Base-by-base conservation (phyloP, 2,113 vertebrate genomes). In the Aleadryas rufinucha region DNA sequence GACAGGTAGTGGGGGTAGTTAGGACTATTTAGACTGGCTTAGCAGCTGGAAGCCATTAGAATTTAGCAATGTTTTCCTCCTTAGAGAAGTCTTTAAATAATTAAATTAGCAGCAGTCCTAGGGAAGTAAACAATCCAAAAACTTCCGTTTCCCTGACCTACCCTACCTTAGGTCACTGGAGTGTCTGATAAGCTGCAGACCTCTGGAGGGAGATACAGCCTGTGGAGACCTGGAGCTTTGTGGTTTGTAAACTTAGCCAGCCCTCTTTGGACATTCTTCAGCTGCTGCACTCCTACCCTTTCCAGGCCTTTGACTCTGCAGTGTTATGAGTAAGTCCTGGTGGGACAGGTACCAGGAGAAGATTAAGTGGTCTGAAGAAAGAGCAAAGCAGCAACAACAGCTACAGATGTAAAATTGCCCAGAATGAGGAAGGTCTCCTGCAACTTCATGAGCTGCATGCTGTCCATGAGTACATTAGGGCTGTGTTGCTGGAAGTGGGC, bases 21-120 rank as follows among this genome's bases (percentile, higher is more conserved):
- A 89, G 80, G 53, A 69, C 70, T 90, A 63, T 89, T 94, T 91
- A 86, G 77, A 75, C 52, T 81, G 65, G n/a, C 69, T 82, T 87
- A 93, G 74, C 89, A 94, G 89, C 89, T 94, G 94, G 84, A 92
- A 93, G 39, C n/a, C 63, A 85, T 96, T 95, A 93, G 42, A 93
- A 87, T 77, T 87, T 75, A 85, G 70, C 66, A 84, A 91, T 44
- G 65, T 89, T 91, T 72, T 94, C 78, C 53, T 95, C 89, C 61
- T 86, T 57, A 31, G 80, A 84, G 77, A 94, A 89, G 57, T 78
- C 53, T 75, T 95, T 60, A 87, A 87, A 80, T 80, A 80, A 87
- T 94, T 97, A 89, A 89, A 95, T 79, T 72, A 93, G 45, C 87
- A 91, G 78, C 57, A 94, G 89, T 71, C 53, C 37, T 79, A 84